Evolutionary conservation across 2,113 vertebrate species (phyloP).

Genomic region (Xiphias gladius): DNA sequence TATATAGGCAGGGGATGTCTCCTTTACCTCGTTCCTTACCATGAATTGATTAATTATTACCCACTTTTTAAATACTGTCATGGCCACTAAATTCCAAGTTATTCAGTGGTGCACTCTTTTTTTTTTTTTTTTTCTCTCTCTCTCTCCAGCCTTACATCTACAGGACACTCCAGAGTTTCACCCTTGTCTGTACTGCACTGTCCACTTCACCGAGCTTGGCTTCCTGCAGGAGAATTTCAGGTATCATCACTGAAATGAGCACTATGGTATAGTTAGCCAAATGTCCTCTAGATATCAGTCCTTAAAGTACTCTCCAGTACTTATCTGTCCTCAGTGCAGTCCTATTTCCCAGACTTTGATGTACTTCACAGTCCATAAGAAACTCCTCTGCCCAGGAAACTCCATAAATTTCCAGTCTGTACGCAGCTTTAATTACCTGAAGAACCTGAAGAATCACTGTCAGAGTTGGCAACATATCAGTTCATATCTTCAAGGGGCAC

Average conservation of each 20-base stretch:
- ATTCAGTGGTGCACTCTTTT: background rate
- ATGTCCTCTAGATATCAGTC: background rate
- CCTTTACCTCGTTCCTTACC: background rate
- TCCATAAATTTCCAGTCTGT: background rate
- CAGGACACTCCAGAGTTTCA: background rate
- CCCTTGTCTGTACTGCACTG: background rate
- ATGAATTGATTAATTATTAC: background rate
- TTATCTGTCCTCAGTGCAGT: background rate
- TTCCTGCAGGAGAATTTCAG: slow-evolving; percentile 28
- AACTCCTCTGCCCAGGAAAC: background rate
- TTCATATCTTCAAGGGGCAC: no score
- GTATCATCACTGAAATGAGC: background rate
- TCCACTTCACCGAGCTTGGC: slow-evolving; percentile 1
- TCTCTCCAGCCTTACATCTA: background rate
- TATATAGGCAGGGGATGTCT: no score
- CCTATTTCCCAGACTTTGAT: background rate
- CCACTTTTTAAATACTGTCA: background rate
- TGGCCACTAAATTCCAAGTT: background rate
- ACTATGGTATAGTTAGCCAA: background rate
- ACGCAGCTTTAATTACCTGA: background rate
- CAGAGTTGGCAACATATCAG: no score
- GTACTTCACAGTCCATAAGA: background rate
- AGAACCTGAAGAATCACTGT: background rate
- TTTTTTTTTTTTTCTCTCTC: no score
- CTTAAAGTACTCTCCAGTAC: background rate